These are phyloP conservation scores for Palythoa grandiflora DNA, from an alignment of 92 coral and sea anemone species.

Conservation along the genomic window DNA sequence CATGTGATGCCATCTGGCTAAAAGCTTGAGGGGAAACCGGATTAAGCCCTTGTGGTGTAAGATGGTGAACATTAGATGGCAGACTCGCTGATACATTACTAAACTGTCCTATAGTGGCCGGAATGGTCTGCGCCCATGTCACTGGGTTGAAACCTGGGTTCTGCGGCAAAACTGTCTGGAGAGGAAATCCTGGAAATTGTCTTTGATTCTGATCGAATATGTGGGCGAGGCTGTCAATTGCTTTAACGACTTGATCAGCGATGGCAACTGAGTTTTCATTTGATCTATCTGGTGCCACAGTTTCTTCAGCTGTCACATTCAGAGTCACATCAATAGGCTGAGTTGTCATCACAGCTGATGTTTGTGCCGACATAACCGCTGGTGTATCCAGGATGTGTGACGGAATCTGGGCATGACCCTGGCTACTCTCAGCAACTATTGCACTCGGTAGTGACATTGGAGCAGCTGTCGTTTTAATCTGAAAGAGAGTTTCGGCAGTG, in stretches of 20 bases:
- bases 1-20: slow-evolving; percentile 35
- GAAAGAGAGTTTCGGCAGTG: not conserved
- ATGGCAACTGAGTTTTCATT: slow-evolving; percentile 8
- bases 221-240: slow-evolving; percentile 37
- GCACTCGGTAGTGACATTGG: not conserved
- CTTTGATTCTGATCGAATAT: slow-evolving; percentile 42
- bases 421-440: slow-evolving; percentile 1
- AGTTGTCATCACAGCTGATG: not conserved
- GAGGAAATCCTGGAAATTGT: slow-evolving; percentile 41
- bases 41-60: slow-evolving; percentile 14
- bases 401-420: slow-evolving; percentile 21
- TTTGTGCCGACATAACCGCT: not conserved
- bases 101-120: slow-evolving; percentile 29
- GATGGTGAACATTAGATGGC: slow-evolving; percentile 15
- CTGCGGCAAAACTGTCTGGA: slow-evolving; percentile 33
- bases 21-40: slow-evolving; percentile 29
- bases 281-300: not conserved
- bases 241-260: slow-evolving; percentile 30
- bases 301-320: not conserved
- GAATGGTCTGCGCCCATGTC: slow-evolving; percentile 43
- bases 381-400: not conserved
- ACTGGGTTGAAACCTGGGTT: slow-evolving; percentile 27
- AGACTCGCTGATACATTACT: slow-evolving; percentile 25
- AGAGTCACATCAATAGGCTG: not conserved
- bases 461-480: not conserved